Percentiles rank a stretch among this genome's conserved stretches.
phyloP scores from a whole-genome alignment of 1,140 invertebrate species.

The Amyelois transitella region DNA sequence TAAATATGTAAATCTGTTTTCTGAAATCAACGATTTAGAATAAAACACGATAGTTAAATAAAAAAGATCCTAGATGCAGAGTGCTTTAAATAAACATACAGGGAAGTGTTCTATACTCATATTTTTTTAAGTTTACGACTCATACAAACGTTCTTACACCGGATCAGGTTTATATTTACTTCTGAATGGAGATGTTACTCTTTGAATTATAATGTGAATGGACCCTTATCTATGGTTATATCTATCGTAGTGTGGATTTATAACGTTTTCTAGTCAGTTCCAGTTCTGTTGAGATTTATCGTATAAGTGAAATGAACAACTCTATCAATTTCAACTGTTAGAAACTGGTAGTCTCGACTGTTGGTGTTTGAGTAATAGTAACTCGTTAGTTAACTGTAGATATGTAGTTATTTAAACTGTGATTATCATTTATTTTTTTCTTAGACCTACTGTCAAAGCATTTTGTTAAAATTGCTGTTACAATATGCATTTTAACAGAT shows the following conservation, averaged over 20 bases:
- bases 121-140: background rate
- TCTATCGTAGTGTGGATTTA: background rate
- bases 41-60: too few species aligned
- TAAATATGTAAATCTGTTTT: too few species aligned
- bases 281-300: background rate
- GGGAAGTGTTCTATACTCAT: background rate
- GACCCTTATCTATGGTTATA: background rate
- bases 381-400: too few species aligned
- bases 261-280: background rate
- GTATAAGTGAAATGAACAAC: background rate
- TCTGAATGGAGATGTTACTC: background rate
- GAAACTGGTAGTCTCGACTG: too few species aligned
- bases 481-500: too few species aligned
- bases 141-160: background rate
- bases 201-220: background rate
- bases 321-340: background rate
- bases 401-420: too few species aligned
- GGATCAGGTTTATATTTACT: background rate
- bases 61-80: too few species aligned
- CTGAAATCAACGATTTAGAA: too few species aligned
- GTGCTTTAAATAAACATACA: background rate
- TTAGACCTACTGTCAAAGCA: too few species aligned
- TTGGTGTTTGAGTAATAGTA: too few species aligned
- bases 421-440: too few species aligned
- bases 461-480: too few species aligned